phyloP scores from a whole-genome alignment of 2,113 vertebrate genomes.

The Donacobius atricapilla region DNA sequence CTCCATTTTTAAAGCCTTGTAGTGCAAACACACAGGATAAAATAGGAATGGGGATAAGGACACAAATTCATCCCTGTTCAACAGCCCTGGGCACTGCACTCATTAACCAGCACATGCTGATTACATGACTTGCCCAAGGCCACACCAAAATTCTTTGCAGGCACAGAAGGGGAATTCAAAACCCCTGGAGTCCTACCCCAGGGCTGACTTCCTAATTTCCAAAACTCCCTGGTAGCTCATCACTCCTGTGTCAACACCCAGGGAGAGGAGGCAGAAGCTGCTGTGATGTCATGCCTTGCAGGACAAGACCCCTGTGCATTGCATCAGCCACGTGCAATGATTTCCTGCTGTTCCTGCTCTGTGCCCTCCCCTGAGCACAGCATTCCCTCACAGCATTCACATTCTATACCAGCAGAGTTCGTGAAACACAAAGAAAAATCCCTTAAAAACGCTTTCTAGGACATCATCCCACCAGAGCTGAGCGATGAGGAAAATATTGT shows the following conservation, averaged over 20 bases:
- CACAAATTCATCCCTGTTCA: neutral
- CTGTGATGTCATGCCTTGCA: neutral
- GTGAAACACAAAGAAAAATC: neutral
- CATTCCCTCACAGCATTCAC: neutral
- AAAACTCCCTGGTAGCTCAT: neutral
- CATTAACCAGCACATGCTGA: neutral
- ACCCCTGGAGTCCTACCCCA: neutral
- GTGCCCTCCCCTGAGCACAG: neutral
- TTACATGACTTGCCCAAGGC: neutral
- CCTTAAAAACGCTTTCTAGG: neutral
- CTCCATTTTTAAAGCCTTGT: neutral
- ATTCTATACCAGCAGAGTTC: neutral
- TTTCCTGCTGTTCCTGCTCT: neutral
- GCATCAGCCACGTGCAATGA: neutral
- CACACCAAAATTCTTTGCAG: neutral
- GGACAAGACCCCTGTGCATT: neutral
- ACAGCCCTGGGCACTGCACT: neutral
- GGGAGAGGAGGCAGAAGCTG: neutral
- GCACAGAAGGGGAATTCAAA: neutral
- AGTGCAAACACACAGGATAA: neutral
- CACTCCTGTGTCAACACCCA: neutral
- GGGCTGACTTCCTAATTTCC: fast-evolving
- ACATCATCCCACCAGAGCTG: neutral
- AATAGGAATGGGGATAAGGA: neutral
- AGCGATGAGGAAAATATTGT: neutral